A percentile compares a stretch with the other conserved stretches of the same genome.
These are phyloP conservation scores for Pelecanoides urinatrix DNA, from an alignment of 2,113 vertebrate genomes.

Conservation along the genomic window DNA sequence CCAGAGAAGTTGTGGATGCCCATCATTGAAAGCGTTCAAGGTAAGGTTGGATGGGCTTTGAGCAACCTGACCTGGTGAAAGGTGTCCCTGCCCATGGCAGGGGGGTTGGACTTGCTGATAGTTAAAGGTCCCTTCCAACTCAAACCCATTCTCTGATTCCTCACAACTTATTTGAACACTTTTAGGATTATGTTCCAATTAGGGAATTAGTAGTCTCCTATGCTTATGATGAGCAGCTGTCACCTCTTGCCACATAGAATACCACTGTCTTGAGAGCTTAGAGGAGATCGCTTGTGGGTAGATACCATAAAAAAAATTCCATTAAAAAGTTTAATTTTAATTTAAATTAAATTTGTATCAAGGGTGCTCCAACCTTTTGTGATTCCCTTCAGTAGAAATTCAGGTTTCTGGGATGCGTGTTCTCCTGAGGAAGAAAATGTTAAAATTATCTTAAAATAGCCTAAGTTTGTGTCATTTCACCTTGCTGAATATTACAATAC, in stretches of 20 bases:
- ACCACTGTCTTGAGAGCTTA: background rate
- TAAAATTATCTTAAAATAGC: background rate
- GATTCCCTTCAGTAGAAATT: slow-evolving; percentile 5
- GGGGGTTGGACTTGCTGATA: background rate
- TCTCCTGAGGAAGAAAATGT: background rate
- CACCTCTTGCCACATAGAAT: background rate
- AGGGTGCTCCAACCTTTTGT: background rate
- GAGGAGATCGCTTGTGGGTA: background rate
- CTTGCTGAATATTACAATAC: background rate
- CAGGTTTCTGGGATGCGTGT: background rate
- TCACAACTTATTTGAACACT: background rate
- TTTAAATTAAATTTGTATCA: slow-evolving; percentile 4
- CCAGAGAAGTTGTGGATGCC: background rate
- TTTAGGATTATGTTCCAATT: background rate
- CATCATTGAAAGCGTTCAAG: background rate
- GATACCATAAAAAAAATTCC: background rate
- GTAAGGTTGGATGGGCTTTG: background rate
- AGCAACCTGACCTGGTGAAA: background rate
- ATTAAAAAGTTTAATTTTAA: slow-evolving; percentile 3
- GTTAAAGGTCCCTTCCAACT: background rate
- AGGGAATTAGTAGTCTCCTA: background rate
- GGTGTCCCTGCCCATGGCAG: background rate
- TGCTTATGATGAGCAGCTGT: background rate
- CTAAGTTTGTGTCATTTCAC: background rate
- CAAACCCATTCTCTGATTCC: background rate